These are phyloP conservation scores for Rallus limicola DNA, from an alignment of 2,113 vertebrate genomes.

Conservation along the genomic window DNA sequence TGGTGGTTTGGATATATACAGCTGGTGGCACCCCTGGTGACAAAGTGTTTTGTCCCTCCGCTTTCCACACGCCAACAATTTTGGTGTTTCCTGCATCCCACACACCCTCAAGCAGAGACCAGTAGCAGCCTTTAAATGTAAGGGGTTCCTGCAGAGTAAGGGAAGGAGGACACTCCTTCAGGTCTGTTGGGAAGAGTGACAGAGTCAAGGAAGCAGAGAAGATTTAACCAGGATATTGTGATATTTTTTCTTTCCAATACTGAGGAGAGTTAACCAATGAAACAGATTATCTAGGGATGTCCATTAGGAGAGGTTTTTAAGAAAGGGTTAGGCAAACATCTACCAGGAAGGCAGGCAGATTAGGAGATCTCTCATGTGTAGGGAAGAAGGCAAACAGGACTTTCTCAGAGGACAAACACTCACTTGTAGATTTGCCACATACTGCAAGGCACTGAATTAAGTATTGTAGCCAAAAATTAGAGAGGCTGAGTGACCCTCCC, in stretches of 20 bases:
- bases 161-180: background rate
- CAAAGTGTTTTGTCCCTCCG: background rate
- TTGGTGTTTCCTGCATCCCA: background rate
- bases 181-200: background rate
- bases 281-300: background rate
- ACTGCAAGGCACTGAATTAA: too few species aligned
- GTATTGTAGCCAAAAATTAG: background rate
- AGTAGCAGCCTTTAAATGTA: background rate
- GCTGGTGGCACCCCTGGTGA: background rate
- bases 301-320: background rate
- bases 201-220: background rate
- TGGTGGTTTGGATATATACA: background rate
- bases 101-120: too few species aligned
- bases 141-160: background rate
- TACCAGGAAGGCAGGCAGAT: background rate
- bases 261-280: background rate
- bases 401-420: background rate
- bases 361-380: background rate
- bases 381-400: background rate
- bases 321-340: background rate
- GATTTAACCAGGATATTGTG: background rate
- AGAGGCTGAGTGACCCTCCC: background rate
- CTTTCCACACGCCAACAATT: background rate
- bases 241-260: background rate
- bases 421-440: background rate